Evolutionary conservation across 2,797 vertebrate genomes (phyloP), one percentile per base, ranked within the genome.

Genomic region (Meda fulgida): DNA sequence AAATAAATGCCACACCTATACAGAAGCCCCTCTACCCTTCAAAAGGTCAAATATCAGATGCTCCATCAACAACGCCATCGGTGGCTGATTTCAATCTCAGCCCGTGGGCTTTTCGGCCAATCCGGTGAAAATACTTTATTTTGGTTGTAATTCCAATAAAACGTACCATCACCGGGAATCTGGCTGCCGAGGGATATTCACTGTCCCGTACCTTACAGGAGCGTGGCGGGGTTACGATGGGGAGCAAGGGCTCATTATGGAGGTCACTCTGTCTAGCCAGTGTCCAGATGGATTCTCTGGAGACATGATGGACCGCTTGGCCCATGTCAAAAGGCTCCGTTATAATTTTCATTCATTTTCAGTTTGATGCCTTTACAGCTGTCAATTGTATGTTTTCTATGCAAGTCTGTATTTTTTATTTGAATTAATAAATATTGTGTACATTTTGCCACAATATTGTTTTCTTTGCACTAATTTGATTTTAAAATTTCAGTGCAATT

Each of bases 191-290:
- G 23, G 73, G 29, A 53, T 43, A 55, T 60, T 63, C 75, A 46
- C 75, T 78, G 34, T 29, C 9, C 46, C 36, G 26, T 81, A 73
- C 87, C 78, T 36, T 80, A 63, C n/a, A 80, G 43, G 51, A 78
- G 69, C 7, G 18, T 87, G 84, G 51, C 31, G 67, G 43, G 82
- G 67, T 85, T 84, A 86, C 40, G 80, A 65, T 11, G 14, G 72
- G 85, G 82, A 89, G 80, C 77, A 86, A 55, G 23, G 58, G 71
- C 78, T 55, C 53, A 66, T 79, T 88, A 87, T 79, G 84, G 80
- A 86, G 88, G 89, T 89, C 89, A 86, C 46, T 58, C 85, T 88
- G 89, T 90, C 89, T 90, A 90, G 89, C 87, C 89, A 83, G 51
- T 69, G 84, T 89, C 87, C 89, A 90, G 88, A 90, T 88, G 89